phyloP scores from a whole-genome alignment of 2,113 vertebrate species.

The Pterocles orientalis region DNA sequence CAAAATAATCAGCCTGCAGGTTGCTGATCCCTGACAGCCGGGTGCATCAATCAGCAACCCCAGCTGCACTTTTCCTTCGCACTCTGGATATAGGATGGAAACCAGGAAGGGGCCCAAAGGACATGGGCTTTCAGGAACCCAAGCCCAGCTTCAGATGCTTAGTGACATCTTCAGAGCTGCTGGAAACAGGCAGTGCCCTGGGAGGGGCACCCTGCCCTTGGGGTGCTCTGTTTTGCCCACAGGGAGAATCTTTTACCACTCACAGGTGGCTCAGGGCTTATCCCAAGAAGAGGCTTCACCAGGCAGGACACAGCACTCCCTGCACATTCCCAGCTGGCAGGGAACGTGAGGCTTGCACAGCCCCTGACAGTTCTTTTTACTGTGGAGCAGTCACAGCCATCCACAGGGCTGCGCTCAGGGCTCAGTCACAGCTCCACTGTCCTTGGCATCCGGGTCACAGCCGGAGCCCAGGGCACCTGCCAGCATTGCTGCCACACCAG shows the following conservation, averaged over 20 bases:
- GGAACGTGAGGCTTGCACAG: not conserved
- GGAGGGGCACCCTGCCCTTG: not conserved
- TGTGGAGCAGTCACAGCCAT: not conserved
- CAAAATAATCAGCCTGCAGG: not conserved
- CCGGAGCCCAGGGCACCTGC: not conserved
- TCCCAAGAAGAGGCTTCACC: not conserved
- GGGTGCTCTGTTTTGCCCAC: not conserved
- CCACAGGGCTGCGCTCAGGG: not conserved
- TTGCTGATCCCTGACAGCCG: not conserved
- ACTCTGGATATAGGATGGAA: not conserved
- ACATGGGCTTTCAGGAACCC: not conserved
- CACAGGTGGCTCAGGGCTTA: not conserved
- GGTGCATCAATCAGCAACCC: not conserved
- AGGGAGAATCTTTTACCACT: not conserved
- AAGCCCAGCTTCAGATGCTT: not conserved
- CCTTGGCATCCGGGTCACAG: accelerated
- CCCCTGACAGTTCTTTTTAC: not conserved
- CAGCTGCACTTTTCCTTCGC: not conserved
- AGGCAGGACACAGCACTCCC: not conserved
- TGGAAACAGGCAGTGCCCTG: not conserved
- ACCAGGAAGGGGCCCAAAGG: not conserved
- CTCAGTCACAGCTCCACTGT: not conserved
- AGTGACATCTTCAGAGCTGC: not conserved
- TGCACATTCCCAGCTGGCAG: not conserved
- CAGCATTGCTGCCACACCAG: not conserved